Base-by-base conservation (phyloP, 2,797 vertebrate genomes). In the Megalops cyprinoides region DNA sequence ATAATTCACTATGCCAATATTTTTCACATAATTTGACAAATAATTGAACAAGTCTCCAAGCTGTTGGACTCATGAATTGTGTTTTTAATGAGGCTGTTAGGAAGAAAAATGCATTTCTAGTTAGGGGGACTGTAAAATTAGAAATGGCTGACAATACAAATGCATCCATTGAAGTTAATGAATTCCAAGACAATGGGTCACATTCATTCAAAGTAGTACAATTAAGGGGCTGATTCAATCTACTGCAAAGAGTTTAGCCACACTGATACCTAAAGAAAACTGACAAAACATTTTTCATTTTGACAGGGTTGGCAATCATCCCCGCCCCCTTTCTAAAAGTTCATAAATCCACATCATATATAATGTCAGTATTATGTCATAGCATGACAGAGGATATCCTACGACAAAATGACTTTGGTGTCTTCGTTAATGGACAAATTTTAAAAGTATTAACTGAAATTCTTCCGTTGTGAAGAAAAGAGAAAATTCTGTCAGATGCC, bases 1-100 rank as follows among this genome's bases (percentile, higher is more conserved):
- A 83, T 76, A 69, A 76, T 71, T 83, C 78, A 77, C 82, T 48
- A 44, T 79, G 77, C 77, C 78, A 53, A 79, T 82, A 82, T 82
- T 83, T 83, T 77, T 83, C 82, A 79, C 60, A n/a, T 83, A 83
- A 77, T 83, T 83, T 83, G 82, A 83, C 82, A 83, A 83, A 83
- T 83, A 80, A 83, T 83, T 83, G 76, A 83, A 83, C 82, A 83
- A 80, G 73, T 83, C 74, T 80, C 60, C 51, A 42, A 58, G 78
- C 78, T 80, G 78, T 55, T 76, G 82, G 78, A 37, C 67, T 46
- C 73, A 77, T 77, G 78, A 76, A 46, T 77, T 83, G 60, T 69
- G 60, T 80, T 80, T 83, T 77, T 83, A 83, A 83, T 83, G 78
- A 83, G 82, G 65, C 82, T 80, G 77, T 83, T 83, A 79, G 49